A percentile compares a stretch with the other conserved stretches of the same genome.
These are phyloP conservation scores for Drosophila melanosoma DNA, from an alignment of 2,888 invertebrate genomes.

Conservation along the genomic window DNA sequence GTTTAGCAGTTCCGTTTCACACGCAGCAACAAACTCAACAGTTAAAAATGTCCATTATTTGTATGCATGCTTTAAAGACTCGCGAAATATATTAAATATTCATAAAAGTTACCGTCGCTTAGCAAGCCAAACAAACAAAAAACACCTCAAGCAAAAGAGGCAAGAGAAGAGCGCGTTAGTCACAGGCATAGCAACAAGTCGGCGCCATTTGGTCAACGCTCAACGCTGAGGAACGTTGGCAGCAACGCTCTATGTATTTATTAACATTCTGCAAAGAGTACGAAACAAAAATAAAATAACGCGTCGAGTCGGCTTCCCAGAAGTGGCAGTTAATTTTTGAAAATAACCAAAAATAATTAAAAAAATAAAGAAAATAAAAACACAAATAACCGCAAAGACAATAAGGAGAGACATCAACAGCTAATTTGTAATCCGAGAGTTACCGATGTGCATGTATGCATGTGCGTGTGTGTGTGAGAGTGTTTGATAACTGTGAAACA, in stretches of 20 bases:
- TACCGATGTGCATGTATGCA: slow-evolving; percentile 7
- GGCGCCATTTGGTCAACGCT: slow-evolving; percentile 55
- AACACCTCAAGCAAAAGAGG: slow-evolving; percentile 12
- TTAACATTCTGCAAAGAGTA: slow-evolving; percentile 68
- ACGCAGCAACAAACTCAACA: slow-evolving; percentile 38
- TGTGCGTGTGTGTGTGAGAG: slow-evolving; percentile 23
- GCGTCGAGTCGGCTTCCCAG: slow-evolving; percentile 63
- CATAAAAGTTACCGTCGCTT: slow-evolving; percentile 48
- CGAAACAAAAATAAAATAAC: slow-evolving; percentile 20
- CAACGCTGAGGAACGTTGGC: slow-evolving; percentile 30
- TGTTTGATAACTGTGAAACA: slow-evolving; percentile 64
- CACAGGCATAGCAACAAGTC: slow-evolving; percentile 75
- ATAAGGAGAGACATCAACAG: slow-evolving; percentile 45
- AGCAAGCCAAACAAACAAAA: slow-evolving; percentile 33
- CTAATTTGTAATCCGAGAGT: slow-evolving; percentile 53
- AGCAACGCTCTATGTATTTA: slow-evolving; percentile 52
- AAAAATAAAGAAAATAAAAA: slow-evolving; percentile 4
- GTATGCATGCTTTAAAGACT: slow-evolving; percentile 51
- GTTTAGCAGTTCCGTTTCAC: slow-evolving; percentile 63
- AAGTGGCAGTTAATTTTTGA: slow-evolving; percentile 79
- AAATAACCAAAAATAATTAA: slow-evolving; percentile 32
- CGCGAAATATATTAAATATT: slow-evolving; percentile 69
- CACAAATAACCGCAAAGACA: slow-evolving; percentile 37
- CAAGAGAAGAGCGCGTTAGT: slow-evolving; percentile 19
- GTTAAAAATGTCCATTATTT: slow-evolving; percentile 41